phyloP scores from a whole-genome alignment of 1,140 invertebrate species.

The Adoxophyes honmai region DNA sequence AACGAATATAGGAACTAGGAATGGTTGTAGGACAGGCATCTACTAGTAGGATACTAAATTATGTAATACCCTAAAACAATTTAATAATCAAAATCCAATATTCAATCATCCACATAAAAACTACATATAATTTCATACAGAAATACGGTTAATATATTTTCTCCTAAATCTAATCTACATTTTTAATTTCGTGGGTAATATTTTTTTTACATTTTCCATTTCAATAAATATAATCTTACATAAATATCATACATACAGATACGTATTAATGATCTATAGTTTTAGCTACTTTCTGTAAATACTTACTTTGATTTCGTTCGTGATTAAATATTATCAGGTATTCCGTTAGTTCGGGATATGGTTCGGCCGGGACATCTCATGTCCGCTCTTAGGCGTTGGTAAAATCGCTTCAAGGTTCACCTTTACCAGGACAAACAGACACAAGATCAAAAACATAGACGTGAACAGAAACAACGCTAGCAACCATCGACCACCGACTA shows the following conservation, averaged over 20 bases:
- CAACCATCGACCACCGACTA: conserved; percentile 1
- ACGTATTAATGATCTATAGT: conserved; percentile 47
- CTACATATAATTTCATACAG: conserved; percentile 77
- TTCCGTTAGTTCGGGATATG: conserved; percentile 68
- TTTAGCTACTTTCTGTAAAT: conserved; percentile 65
- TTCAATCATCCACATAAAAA: conserved; percentile 73
- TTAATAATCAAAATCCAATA: conserved; percentile 70
- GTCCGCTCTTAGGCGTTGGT: conserved; percentile 2
- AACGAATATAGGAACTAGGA: too few species aligned
- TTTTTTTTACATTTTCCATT: conserved; percentile 72
- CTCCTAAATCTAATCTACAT: conserved; percentile 68
- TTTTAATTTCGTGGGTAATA: conserved; percentile 60
- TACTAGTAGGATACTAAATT: conserved; percentile 26
- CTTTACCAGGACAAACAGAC: conserved; percentile 1
- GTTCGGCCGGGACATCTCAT: conserved; percentile 29
- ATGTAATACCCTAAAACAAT: conserved; percentile 59
- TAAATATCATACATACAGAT: conserved; percentile 53
- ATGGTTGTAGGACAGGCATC: background rate
- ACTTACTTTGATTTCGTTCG: conserved; percentile 43
- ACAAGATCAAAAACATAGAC: background rate
- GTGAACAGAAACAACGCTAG: conserved; percentile 1
- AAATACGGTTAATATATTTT: conserved; percentile 76
- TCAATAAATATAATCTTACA: conserved; percentile 70
- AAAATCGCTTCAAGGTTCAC: background rate
- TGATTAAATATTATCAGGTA: conserved; percentile 67